Conservation (phyloP, 2,113 vertebrate genomes). For the Oreamnos americanus region DNA sequence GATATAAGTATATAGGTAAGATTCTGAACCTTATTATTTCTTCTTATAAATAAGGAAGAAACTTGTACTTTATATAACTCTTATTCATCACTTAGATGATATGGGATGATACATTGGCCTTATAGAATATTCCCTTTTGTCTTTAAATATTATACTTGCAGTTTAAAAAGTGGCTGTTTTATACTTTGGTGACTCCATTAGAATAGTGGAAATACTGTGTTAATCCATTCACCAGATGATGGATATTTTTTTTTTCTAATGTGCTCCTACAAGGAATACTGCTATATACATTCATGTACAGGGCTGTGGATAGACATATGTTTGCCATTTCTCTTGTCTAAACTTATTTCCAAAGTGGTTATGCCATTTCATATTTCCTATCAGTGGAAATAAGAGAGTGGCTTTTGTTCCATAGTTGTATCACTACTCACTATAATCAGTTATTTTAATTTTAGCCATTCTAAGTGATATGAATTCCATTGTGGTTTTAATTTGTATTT, state of each 20-base stretch:
- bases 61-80: background rate
- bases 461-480: background rate
- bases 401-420: background rate
- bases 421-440: background rate
- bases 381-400: background rate
- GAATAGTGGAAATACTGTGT: background rate
- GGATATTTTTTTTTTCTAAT: no score
- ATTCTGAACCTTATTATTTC: background rate
- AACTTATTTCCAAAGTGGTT: background rate
- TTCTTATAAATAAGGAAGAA: background rate
- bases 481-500: conserved; percentile 30
- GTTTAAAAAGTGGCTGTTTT: background rate
- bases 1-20: conserved; percentile 71
- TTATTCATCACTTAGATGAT: background rate
- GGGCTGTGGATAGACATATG: background rate
- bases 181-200: background rate
- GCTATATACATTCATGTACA: background rate
- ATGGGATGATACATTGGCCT: background rate
- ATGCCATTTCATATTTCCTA: background rate
- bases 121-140: background rate
- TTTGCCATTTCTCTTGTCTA: background rate
- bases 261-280: background rate
- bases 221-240: background rate
- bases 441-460: background rate
- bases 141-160: background rate